These are phyloP conservation scores for Caenorhabditis macrosperma DNA, from an alignment of 2,888 invertebrate species.

Conservation along the genomic window DNA sequence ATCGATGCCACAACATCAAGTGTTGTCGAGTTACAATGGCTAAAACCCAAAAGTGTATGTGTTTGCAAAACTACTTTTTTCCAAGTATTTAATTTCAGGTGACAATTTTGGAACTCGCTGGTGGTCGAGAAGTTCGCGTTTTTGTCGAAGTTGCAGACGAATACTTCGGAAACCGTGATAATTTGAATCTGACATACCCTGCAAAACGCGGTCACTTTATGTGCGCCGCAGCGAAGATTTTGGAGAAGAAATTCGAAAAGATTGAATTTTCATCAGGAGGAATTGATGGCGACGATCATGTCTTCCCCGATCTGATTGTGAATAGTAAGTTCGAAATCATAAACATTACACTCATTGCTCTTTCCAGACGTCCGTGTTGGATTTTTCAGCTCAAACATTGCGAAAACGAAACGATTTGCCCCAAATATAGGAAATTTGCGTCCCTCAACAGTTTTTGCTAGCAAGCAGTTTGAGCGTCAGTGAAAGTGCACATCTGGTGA, in stretches of 20 bases:
- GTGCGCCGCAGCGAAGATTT: constrained; percentile 26
- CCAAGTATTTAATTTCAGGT: not conserved
- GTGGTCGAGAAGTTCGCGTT: constrained; percentile 14
- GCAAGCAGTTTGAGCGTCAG: constrained; percentile 13
- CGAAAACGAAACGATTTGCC: constrained; percentile 43
- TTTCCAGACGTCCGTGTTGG: constrained; percentile 29
- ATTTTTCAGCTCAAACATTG: constrained; percentile 14
- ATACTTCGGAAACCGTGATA: constrained; percentile 48
- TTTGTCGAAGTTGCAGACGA: constrained; percentile 53
- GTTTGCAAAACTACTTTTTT: not conserved
- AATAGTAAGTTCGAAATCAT: not conserved
- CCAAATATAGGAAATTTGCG: constrained; percentile 55
- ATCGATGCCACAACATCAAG: constrained; percentile 40
- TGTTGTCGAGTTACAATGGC: constrained; percentile 32
- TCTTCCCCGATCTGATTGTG: constrained; percentile 38
- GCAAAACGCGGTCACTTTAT: constrained; percentile 50
- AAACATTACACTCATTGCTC: not conserved
- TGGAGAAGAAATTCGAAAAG: constrained; percentile 23
- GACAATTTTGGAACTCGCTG: not conserved
- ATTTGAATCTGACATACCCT: constrained; percentile 44
- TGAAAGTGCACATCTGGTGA: too few relatives aligned
- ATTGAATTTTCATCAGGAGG: constrained; percentile 19
- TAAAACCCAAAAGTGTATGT: constrained; percentile 31
- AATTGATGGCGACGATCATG: constrained; percentile 15
- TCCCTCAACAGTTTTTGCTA: constrained; percentile 36